A percentile compares a stretch with the other conserved stretches of the same genome.
Evolutionary conservation across 2,888 invertebrate genomes (phyloP).

Genomic region (Mesochorus sp.): DNA sequence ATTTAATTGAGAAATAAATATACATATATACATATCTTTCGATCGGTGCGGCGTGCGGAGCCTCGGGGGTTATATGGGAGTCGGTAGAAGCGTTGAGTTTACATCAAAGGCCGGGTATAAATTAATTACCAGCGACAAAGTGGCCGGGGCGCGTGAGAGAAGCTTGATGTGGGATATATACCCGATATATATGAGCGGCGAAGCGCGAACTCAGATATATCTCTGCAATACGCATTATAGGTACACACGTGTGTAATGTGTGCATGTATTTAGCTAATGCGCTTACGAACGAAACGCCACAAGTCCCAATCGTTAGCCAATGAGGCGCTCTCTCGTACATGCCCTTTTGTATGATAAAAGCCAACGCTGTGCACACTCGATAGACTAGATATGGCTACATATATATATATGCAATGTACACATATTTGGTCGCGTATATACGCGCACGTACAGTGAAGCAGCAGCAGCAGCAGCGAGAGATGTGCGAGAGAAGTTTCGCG

Average conservation of each 20-base stretch:
- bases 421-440: neutral
- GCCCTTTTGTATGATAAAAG: too few species aligned
- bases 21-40: too few species aligned
- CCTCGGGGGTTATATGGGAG: slow-evolving; percentile 33
- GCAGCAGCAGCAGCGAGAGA: slow-evolving; percentile 1
- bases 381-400: neutral
- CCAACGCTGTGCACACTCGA: too few species aligned
- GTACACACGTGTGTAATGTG: too few species aligned
- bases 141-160: slow-evolving; percentile 66
- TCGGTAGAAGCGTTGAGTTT: slow-evolving; percentile 61
- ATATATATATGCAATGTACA: slow-evolving; percentile 1
- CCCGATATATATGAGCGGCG: slow-evolving; percentile 62
- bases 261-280: too few species aligned
- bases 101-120: slow-evolving; percentile 76
- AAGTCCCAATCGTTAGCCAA: too few species aligned
- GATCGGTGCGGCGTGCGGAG: neutral
- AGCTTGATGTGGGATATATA: slow-evolving; percentile 26
- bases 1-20: neutral
- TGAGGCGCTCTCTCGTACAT: too few species aligned
- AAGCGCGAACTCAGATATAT: slow-evolving; percentile 29
- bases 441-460: neutral
- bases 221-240: neutral
- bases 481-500: slow-evolving; percentile 38
- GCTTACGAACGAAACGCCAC: too few species aligned
- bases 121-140: slow-evolving; percentile 77